Base-by-base conservation (phyloP, 1,140 invertebrate species). In the Drosophila ohnishii region DNA sequence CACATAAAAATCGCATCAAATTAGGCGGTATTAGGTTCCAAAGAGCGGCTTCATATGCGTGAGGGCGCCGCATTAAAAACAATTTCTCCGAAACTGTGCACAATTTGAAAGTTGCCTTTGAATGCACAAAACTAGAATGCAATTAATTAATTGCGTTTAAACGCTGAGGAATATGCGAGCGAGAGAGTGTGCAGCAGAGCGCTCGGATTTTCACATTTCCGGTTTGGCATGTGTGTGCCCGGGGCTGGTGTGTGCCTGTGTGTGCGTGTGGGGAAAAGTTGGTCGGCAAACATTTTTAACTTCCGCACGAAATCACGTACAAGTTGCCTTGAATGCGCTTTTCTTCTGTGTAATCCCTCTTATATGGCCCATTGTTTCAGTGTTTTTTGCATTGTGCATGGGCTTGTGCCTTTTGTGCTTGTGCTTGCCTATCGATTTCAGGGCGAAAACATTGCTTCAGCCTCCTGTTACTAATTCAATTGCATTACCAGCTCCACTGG, bases 81-180 rank as follows among this genome's bases (percentile, higher is more conserved):
- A 77, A 69, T 79, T 72, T 45, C 51, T 10, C 32, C 16, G 10
- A 47, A 32, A 22, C 42, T 44, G n/a, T 9, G n/a, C 25, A 42
- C 37, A 47, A 48, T 45, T 25, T 44, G 48, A 71, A 71, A 75
- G 63, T 47, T 59, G 60, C 13, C 39, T 44, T 30, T 16, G 47
- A 73, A 59, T 60, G 63, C 56, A 78, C 62, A 39, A 51, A 53
- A 51, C 74, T 60, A 50, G 45, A 78, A 78, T 71, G 75, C 74
- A 77, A 67, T 86, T 86, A 75, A 82, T 86, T 82, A 86, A 85
- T 82, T 71, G 75, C 65, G 59, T 78, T 86, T 67, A 64, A 84
- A 40, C 35, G 28, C 11, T 57, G 55, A 22, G 30, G 32, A 30
- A 32, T 14, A 39, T 40, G 30, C 14, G 19, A 35, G 50, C 8